Evolutionary conservation across 2,113 vertebrate genomes (phyloP).

Genomic region (Dasyurus viverrinus): DNA sequence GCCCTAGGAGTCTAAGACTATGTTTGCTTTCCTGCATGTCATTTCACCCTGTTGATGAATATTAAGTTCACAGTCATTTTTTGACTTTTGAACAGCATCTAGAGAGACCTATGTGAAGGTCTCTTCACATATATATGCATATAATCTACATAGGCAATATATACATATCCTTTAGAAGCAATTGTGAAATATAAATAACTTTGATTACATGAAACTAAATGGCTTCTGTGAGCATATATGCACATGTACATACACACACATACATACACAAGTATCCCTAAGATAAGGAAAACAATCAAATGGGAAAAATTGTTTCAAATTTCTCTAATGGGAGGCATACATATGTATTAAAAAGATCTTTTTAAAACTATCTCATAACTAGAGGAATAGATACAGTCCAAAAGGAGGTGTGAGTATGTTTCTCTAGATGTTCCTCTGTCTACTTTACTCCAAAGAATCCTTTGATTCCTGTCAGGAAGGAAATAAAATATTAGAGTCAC

Average conservation of each 20-base stretch:
- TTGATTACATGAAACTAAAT: background rate
- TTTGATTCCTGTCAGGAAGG: background rate
- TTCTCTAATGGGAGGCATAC: background rate
- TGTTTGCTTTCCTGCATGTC: background rate
- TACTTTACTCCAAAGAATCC: background rate
- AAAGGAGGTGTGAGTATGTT: background rate
- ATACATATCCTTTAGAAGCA: background rate
- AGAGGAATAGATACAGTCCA: background rate
- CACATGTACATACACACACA: background rate
- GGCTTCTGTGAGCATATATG: background rate
- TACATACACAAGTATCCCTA: too few species aligned
- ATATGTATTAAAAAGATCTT: background rate
- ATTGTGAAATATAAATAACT: background rate
- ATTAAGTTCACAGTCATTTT: background rate
- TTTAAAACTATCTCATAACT: background rate
- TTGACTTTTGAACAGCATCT: background rate
- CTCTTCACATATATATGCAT: too few species aligned
- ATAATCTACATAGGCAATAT: background rate
- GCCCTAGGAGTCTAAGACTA: background rate
- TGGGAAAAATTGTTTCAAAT: background rate
- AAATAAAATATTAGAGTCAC: background rate
- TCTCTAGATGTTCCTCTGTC: background rate
- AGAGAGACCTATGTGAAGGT: background rate
- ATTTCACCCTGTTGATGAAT: background rate
- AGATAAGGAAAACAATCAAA: background rate